Evolutionary conservation across 2,888 invertebrate genomes (phyloP).

Genomic region (Dynastes grantii): DNA sequence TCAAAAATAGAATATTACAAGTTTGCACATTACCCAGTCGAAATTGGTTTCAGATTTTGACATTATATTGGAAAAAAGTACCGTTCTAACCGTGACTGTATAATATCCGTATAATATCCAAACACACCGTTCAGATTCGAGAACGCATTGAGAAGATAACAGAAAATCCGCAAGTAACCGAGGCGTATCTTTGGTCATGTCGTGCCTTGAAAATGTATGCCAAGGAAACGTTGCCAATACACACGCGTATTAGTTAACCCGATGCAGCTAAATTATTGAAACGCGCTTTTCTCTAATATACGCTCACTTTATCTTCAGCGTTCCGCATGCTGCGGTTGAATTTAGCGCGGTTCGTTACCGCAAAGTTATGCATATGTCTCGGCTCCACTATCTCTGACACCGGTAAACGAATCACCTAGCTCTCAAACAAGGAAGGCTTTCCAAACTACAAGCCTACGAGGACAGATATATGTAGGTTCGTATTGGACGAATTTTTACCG

Average conservation of each 20-base stretch:
- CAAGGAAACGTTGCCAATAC: constrained; percentile 54
- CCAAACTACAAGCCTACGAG: not conserved
- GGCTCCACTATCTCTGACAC: not conserved
- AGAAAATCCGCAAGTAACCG: constrained; percentile 33
- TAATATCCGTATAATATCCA: too few species aligned
- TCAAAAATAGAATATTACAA: too few species aligned
- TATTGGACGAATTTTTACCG: not conserved
- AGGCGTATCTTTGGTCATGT: not conserved
- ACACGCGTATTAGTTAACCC: constrained; percentile 30
- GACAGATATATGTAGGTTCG: not conserved
- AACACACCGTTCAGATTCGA: constrained; percentile 1
- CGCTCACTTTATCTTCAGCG: not conserved
- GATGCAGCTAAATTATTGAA: constrained; percentile 12
- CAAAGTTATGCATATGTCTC: not conserved
- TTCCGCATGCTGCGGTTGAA: not conserved
- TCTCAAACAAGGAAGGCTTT: not conserved
- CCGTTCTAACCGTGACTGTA: too few species aligned
- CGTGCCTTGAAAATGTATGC: constrained; percentile 54
- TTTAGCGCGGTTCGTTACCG: not conserved
- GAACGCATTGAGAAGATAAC: constrained; percentile 51
- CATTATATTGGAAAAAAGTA: too few species aligned
- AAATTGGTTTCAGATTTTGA: too few species aligned
- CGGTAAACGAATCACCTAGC: not conserved
- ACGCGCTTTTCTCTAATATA: not conserved
- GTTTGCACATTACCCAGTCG: too few species aligned